phyloP scores from a whole-genome alignment of 2,797 vertebrate genomes.

The Fistularia commersonii region DNA sequence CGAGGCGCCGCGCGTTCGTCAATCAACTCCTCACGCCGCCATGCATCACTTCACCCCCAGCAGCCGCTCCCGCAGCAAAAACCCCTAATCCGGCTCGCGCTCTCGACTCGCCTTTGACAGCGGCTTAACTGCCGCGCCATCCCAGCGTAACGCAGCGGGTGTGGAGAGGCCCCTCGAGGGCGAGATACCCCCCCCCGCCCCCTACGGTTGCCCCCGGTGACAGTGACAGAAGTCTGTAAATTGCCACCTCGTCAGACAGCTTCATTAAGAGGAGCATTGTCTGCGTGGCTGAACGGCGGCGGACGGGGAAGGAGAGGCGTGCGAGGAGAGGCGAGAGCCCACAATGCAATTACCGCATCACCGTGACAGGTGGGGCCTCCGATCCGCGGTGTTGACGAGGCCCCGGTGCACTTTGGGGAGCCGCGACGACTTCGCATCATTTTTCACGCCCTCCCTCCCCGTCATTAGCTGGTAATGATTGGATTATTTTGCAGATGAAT shows the following conservation, averaged over 20 bases:
- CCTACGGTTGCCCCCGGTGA: slow-evolving; percentile 67
- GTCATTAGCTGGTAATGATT: slow-evolving; percentile 99
- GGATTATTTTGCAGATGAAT: slow-evolving; percentile 99
- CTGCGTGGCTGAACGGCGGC: slow-evolving; percentile 75
- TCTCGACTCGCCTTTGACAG: slow-evolving; percentile 66
- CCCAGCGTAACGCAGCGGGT: slow-evolving; percentile 60
- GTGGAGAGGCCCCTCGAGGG: slow-evolving; percentile 59
- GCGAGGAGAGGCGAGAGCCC: slow-evolving; percentile 78
- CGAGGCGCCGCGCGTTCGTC: slow-evolving; percentile 41
- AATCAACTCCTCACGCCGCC: slow-evolving; percentile 41
- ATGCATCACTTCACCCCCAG: slow-evolving; percentile 50
- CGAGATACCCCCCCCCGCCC: slow-evolving; percentile 36
- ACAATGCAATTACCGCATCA: slow-evolving; percentile 83
- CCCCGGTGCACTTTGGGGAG: slow-evolving; percentile 81
- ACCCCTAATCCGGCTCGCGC: slow-evolving; percentile 61
- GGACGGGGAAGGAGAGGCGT: slow-evolving; percentile 65
- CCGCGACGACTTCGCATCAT: slow-evolving; percentile 86
- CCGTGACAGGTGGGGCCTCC: slow-evolving; percentile 83
- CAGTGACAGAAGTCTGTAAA: slow-evolving; percentile 82
- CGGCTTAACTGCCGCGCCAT: slow-evolving; percentile 65
- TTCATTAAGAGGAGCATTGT: slow-evolving; percentile 86
- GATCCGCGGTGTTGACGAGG: slow-evolving; percentile 78
- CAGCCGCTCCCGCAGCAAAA: slow-evolving; percentile 45
- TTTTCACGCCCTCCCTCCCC: slow-evolving; percentile 87
- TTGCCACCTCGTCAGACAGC: slow-evolving; percentile 81